Evolutionary conservation across 35 echinoderm and acorn worm species (phyloP).

Genomic region (Acanthaster planci): DNA sequence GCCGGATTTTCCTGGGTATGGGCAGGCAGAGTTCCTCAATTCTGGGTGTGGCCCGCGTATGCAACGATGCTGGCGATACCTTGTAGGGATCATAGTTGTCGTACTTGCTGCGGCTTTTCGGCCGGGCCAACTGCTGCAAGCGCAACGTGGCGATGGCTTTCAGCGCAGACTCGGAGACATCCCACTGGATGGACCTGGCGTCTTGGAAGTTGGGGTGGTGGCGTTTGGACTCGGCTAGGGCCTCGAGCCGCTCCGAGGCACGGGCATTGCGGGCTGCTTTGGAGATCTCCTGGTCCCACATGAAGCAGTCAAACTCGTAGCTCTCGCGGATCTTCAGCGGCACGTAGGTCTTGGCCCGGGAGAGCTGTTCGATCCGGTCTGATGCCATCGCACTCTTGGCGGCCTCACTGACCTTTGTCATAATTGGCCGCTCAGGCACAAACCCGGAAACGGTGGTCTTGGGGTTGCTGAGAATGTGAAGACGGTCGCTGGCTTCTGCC

Average conservation of each 20-base stretch:
- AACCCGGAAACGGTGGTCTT: constrained; percentile 74
- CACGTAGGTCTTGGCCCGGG: constrained; percentile 71
- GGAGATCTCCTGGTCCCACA: constrained; percentile 94
- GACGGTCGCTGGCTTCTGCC: constrained; percentile 66
- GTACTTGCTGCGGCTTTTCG: constrained; percentile 83
- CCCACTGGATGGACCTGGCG: constrained; percentile 73
- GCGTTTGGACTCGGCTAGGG: constrained; percentile 70
- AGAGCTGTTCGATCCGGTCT: constrained; percentile 76
- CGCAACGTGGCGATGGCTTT: constrained; percentile 89
- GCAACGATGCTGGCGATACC: constrained; percentile 69
- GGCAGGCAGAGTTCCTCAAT: constrained; percentile 89
- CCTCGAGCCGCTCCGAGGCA: constrained; percentile 81
- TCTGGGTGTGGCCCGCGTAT: constrained; percentile 82
- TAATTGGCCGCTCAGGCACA: constrained; percentile 68
- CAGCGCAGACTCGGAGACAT: constrained; percentile 66
- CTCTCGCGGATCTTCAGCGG: constrained; percentile 84
- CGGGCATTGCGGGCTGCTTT: constrained; percentile 80
- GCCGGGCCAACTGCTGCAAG: constrained; percentile 87
- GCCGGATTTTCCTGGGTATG: constrained; percentile 86
- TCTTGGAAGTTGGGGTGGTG: constrained; percentile 66
- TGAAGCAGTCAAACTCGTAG: constrained; percentile 86
- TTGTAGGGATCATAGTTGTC: constrained; percentile 97
- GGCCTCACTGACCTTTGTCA: constrained; percentile 67
- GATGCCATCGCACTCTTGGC: constrained; percentile 82
- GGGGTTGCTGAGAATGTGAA: constrained; percentile 43